phyloP scores from a whole-genome alignment of 1,140 invertebrate genomes.

The Whitmania pigra region DNA sequence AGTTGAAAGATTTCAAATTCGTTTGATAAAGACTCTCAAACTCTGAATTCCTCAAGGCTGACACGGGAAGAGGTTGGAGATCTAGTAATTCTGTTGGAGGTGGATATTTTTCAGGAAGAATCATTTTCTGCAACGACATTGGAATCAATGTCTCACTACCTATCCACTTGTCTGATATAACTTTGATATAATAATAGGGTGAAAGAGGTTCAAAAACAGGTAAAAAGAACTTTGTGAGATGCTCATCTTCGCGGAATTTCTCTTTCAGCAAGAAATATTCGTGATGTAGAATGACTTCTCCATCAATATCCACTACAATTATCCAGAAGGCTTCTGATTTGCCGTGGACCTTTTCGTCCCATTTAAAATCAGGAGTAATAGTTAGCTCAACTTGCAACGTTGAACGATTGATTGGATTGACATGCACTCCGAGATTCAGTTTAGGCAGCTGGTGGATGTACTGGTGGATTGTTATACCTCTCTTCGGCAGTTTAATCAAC shows the following conservation, averaged over 20 bases:
- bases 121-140: conserved; percentile 91
- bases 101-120: conserved; percentile 93
- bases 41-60: conserved; percentile 58
- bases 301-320: conserved; percentile 93
- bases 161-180: conserved; percentile 52
- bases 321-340: conserved; percentile 97
- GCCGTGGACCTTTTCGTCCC: conserved; percentile 90
- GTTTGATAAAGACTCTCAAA: conserved; percentile 74
- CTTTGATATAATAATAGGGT: conserved; percentile 87
- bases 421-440: conserved; percentile 81
- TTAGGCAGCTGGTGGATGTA: conserved; percentile 96
- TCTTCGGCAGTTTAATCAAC: conserved; percentile 81
- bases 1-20: conserved; percentile 87
- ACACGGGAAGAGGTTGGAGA: conserved; percentile 82
- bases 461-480: conserved; percentile 93
- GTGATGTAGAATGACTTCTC: conserved; percentile 81
- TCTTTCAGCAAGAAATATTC: conserved; percentile 93
- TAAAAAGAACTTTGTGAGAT: conserved; percentile 93
- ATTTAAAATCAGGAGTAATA: conserved; percentile 97
- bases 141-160: conserved; percentile 83
- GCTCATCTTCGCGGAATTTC: conserved; percentile 86
- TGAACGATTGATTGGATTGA: conserved; percentile 91
- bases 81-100: conserved; percentile 95
- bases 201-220: conserved; percentile 95
- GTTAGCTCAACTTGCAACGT: conserved; percentile 87